A percentile compares a stretch with the other conserved stretches of the same genome.
These are phyloP conservation scores for Larimichthys crocea DNA, from an alignment of 2,113 vertebrate genomes.

Conservation along the genomic window DNA sequence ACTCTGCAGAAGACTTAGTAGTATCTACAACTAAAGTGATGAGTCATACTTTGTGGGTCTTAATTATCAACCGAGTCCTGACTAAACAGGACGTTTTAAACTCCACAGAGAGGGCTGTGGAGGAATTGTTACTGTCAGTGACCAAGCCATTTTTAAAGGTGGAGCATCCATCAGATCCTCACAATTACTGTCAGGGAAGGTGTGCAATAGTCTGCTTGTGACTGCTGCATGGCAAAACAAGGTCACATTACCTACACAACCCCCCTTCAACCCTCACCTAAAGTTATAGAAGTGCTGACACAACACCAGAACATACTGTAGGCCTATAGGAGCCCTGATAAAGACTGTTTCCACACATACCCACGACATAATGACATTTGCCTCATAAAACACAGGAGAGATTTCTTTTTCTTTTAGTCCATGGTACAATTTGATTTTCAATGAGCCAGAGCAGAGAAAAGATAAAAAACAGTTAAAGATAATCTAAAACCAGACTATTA, in stretches of 20 bases:
- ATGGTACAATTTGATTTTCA: constrained; percentile 51
- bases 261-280: constrained; percentile 27
- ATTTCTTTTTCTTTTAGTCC: background rate
- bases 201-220: constrained; percentile 14
- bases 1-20: constrained; percentile 10
- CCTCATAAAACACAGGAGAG: constrained; percentile 26
- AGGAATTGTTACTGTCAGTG: constrained; percentile 16
- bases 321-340: background rate
- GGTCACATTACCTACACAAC: constrained; percentile 48
- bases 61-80: constrained; percentile 23
- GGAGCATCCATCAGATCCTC: constrained; percentile 36
- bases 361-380: constrained; percentile 37
- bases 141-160: constrained; percentile 36
- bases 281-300: constrained; percentile 67
- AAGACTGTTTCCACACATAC: constrained; percentile 43
- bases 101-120: background rate
- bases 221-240: constrained; percentile 60
- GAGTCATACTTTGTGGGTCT: constrained; percentile 38
- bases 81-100: constrained; percentile 19
- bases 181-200: constrained; percentile 39
- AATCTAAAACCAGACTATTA: constrained; percentile 66
- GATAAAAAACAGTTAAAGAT: constrained; percentile 52
- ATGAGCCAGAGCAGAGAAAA: constrained; percentile 32
- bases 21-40: constrained; percentile 10
- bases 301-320: constrained; percentile 25